phyloP scores from a whole-genome alignment of 2,113 vertebrate genomes.

The Paedocypris sp. region DNA sequence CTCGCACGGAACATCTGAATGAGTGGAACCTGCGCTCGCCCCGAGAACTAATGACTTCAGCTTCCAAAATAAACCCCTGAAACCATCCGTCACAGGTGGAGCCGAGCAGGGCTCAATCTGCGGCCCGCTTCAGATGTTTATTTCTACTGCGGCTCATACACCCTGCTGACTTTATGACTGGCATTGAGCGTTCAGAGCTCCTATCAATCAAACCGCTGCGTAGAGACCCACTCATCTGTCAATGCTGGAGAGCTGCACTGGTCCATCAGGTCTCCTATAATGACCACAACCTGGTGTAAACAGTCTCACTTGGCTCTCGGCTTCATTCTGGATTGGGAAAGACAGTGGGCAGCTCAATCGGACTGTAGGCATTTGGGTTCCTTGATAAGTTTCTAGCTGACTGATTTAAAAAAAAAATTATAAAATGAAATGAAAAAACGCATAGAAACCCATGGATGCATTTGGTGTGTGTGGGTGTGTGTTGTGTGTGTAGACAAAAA shows the following conservation, averaged over 20 bases:
- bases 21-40: constrained; percentile 10
- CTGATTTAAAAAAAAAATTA: too few species aligned
- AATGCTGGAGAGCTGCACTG: background rate
- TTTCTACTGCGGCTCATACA: constrained; percentile 13
- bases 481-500: too few species aligned
- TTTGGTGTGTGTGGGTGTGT: too few species aligned
- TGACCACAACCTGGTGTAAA: constrained; percentile 4
- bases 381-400: too few species aligned
- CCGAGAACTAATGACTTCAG: constrained; percentile 28
- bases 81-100: constrained; percentile 26
- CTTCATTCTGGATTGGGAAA: background rate
- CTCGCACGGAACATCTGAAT: constrained; percentile 17
- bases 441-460: too few species aligned
- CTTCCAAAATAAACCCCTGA: constrained; percentile 20
- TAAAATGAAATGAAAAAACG: too few species aligned
- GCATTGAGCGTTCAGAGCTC: constrained; percentile 15
- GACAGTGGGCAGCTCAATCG: constrained; percentile 5
- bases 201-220: constrained; percentile 16
- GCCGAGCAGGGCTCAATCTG: constrained; percentile 18
- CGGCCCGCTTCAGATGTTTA: constrained; percentile 19
- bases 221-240: constrained; percentile 18
- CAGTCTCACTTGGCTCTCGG: background rate
- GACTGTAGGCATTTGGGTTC: background rate
- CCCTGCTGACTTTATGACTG: constrained; percentile 11
- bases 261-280: constrained; percentile 2